These are phyloP conservation scores for Spodoptera littoralis DNA, from an alignment of 2,888 invertebrate species.

Conservation along the genomic window DNA sequence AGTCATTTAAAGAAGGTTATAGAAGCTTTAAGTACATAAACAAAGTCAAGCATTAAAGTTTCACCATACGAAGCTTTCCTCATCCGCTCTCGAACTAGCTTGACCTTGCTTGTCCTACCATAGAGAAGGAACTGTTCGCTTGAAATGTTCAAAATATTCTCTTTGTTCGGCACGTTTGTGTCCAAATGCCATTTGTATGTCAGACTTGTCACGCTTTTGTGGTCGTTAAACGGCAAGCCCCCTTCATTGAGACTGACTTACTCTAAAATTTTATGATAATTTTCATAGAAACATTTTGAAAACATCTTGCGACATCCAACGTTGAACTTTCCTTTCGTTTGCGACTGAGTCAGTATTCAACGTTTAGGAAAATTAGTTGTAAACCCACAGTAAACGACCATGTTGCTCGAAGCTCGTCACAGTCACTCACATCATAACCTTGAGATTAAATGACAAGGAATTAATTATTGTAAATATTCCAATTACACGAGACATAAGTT, in stretches of 20 bases:
- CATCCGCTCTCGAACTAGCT: slow-evolving; percentile 51
- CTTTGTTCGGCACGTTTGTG: slow-evolving; percentile 73
- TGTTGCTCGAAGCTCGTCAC: slow-evolving; percentile 12
- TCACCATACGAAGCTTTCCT: slow-evolving; percentile 50
- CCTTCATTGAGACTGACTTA: slow-evolving; percentile 45
- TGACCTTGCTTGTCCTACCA: slow-evolving; percentile 69
- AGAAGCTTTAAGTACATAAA: no score
- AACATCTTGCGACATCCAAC: slow-evolving; percentile 44
- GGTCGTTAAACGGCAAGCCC: slow-evolving; percentile 45
- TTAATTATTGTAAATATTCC: neutral
- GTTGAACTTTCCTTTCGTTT: slow-evolving; percentile 19
- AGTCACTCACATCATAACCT: slow-evolving; percentile 17
- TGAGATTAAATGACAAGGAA: slow-evolving; percentile 30
- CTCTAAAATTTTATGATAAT: slow-evolving; percentile 62
- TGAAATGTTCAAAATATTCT: slow-evolving; percentile 72
- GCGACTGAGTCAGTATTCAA: slow-evolving; percentile 3
- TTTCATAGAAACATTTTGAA: slow-evolving; percentile 59
- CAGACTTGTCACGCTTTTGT: slow-evolving; percentile 68
- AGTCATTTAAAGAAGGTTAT: no score
- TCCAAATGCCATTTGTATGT: slow-evolving; percentile 78
- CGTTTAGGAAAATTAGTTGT: slow-evolving; percentile 7
- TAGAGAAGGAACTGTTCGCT: slow-evolving; percentile 69
- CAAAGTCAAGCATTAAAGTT: slow-evolving; percentile 29
- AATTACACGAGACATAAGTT: neutral
- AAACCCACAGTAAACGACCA: slow-evolving; percentile 24